Evolutionary conservation across 2,797 vertebrate genomes (phyloP).

Genomic region (Hipposideros larvatus): DNA sequence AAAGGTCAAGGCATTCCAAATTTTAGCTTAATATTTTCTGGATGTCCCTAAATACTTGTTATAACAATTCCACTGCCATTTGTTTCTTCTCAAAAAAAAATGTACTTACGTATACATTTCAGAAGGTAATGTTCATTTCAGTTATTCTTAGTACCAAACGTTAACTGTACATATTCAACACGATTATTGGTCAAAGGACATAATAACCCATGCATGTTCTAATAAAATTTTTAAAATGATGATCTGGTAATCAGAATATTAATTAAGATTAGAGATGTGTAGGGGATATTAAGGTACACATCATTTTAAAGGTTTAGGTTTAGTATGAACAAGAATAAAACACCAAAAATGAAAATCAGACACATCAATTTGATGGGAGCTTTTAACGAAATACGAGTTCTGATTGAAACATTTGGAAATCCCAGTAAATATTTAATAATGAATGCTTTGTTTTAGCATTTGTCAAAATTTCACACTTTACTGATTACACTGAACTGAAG

Average conservation of each 20-base stretch:
- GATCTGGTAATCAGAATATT: not conserved
- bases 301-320: not conserved
- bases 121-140: not conserved
- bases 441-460: not conserved
- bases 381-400: not conserved
- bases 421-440: conserved; percentile 9
- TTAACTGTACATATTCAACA: not conserved
- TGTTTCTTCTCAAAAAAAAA: conserved; percentile 18
- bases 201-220: not conserved
- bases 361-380: not conserved
- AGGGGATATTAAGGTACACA: not conserved
- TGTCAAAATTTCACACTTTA: not conserved
- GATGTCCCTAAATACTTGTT: not conserved
- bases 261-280: not conserved
- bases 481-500: not conserved
- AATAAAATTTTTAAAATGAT: not conserved
- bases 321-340: not conserved
- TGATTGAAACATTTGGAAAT: not conserved
- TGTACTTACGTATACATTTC: not conserved
- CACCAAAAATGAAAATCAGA: not conserved
- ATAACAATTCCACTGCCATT: not conserved
- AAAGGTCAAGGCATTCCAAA: not conserved
- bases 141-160: not conserved
- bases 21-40: not conserved
- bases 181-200: not conserved